Evolutionary conservation across 2,797 vertebrate genomes (phyloP), one percentile per base, ranked within the genome.

Genomic region (Parauchenoglanis punctatus): DNA sequence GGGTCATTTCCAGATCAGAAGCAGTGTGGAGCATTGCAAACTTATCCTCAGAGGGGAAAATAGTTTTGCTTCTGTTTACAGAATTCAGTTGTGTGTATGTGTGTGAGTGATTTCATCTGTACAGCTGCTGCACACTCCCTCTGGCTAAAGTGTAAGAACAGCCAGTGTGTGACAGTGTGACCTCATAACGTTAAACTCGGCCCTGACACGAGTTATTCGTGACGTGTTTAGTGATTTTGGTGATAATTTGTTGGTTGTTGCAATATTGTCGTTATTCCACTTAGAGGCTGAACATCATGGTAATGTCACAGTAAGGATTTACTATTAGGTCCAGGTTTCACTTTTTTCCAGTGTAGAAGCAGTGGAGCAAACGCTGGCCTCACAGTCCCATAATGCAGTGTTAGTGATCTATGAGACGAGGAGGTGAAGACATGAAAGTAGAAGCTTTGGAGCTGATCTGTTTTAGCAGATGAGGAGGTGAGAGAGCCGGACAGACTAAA

Each of bases 1-100:
- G 77, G 77, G 31, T 58, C 17, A 1, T 40, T 63, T 81, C 78
- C 78, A 81, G 58, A 81, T 61, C 58, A 81, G 78, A 58, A 81
- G 78, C 58, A 61, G 35, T 59, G 77, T 81, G 56, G 58, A 44
- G 20, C 17, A 58, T 28, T n/a, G 70, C n/a, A 44, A 58, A 61
- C 15, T 2, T 56, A 61, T 81, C 35, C 56, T 61, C 56, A 61
- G 35, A 81, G 35, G 12, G 58, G 58, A 56, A 61, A 81, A 63
- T 25, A n/a, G 35, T 81, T 81, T 61, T 44, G 58, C 23, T 81
- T 44, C 23, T 46, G 80, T 61, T 44, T 58, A 31, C 17, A 78
- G 17, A 35, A 31, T 31, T 31, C 28, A 35, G 7, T 58, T 58
- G 78, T 63, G 0, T 2, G 56, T 63, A 0, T 2, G 56, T 81